A percentile compares a stretch with the other conserved stretches of the same genome.
phyloP scores from a whole-genome alignment of 2,888 invertebrate species.

The Nomada lathburiana region DNA sequence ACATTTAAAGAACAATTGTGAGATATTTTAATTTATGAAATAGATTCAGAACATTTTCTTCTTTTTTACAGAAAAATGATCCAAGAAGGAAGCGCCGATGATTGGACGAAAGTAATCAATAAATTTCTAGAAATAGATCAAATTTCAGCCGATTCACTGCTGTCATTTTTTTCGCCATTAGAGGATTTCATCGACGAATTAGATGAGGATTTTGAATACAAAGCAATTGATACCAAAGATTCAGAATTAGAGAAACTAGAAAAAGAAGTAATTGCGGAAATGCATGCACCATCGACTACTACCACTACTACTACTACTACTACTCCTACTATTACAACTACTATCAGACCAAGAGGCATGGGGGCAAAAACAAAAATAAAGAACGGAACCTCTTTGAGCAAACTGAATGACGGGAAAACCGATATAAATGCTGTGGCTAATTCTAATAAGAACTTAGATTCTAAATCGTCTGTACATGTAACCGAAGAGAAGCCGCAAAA shows the following conservation, averaged over 20 bases:
- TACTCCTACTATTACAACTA: slow-evolving; percentile 65
- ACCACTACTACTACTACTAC: slow-evolving; percentile 62
- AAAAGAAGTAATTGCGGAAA: slow-evolving; percentile 66
- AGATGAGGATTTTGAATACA: slow-evolving; percentile 64
- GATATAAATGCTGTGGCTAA: neutral
- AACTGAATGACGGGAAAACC: slow-evolving; percentile 18
- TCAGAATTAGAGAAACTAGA: slow-evolving; percentile 73
- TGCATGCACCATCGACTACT: slow-evolving; percentile 71
- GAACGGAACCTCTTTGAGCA: neutral
- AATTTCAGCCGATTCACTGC: slow-evolving; percentile 67
- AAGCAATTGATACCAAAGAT: slow-evolving; percentile 62
- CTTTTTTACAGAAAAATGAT: slow-evolving; percentile 75
- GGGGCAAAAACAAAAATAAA: slow-evolving; percentile 27
- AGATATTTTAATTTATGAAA: neutral
- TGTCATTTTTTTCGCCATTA: slow-evolving; percentile 75
- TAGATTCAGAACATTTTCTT: neutral
- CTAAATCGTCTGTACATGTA: slow-evolving; percentile 43
- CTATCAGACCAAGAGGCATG: slow-evolving; percentile 62
- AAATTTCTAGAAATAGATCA: slow-evolving; percentile 71
- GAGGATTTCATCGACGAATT: slow-evolving; percentile 74
- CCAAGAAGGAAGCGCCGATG: slow-evolving; percentile 66
- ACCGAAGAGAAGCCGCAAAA: slow-evolving; percentile 30
- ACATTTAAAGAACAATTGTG: neutral
- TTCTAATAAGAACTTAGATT: slow-evolving; percentile 28
- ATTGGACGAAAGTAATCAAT: slow-evolving; percentile 72